A percentile compares a stretch with the other conserved stretches of the same genome.
Conservation (phyloP, 2,113 vertebrate species). For the Gadus macrocephalus region DNA sequence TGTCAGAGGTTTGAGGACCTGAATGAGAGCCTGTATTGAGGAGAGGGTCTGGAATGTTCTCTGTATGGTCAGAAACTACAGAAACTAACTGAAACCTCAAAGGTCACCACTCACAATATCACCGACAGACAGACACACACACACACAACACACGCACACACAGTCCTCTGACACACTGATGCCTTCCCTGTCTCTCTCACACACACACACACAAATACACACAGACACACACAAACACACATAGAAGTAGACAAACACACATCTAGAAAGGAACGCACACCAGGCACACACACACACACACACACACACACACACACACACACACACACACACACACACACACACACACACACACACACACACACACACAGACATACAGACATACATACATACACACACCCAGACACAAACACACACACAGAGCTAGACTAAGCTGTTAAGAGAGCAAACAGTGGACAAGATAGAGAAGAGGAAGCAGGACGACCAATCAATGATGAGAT, state of each 20-base stretch:
- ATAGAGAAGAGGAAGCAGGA: too few relatives aligned
- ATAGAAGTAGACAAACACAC: neutral
- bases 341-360: too few relatives aligned
- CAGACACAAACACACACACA: neutral
- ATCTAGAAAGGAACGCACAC: too few relatives aligned
- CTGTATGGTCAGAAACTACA: slow-evolving; percentile 43
- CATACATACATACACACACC: neutral
- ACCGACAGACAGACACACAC: slow-evolving; percentile 44
- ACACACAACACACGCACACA: neutral
- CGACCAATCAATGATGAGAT: too few relatives aligned
- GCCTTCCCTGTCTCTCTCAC: too few relatives aligned
- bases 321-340: too few relatives aligned
- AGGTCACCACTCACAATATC: slow-evolving; percentile 57
- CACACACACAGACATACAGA: too few relatives aligned
- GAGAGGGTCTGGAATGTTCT: slow-evolving; percentile 47
- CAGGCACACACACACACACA: too few relatives aligned
- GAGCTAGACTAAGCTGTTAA: neutral
- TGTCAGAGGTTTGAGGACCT: slow-evolving; percentile 25
- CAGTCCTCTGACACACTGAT: too few relatives aligned
- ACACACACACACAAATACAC: slow-evolving; percentile 37
- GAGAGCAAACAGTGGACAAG: too few relatives aligned
- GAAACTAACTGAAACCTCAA: slow-evolving; percentile 61
- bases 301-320: too few relatives aligned
- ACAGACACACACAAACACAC: slow-evolving; percentile 5
- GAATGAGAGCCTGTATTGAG: slow-evolving; percentile 43